Base-by-base conservation (phyloP, 2,888 invertebrate species). In the Lasius platythorax region DNA sequence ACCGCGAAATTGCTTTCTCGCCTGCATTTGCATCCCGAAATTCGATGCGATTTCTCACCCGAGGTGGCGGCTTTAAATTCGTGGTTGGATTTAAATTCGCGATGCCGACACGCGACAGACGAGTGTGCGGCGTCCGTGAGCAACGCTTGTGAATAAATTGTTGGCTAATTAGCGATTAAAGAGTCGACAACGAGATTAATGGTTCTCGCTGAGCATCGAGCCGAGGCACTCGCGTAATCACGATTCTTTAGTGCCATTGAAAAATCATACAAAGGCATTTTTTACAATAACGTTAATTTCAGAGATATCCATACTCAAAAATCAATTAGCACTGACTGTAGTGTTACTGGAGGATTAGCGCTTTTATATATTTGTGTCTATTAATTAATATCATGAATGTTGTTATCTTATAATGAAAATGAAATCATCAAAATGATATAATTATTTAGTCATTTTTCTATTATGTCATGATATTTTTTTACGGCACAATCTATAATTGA, bases 41-140 rank as follows among this genome's bases (percentile, higher is more conserved):
- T 68, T 73, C 76, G 64, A 64, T 76, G 68, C 66, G 50, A 66
- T 78, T 85, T 74, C 72, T 78, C 84, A 84, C 73, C 40, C 46
- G 43, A 56, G 61, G 58, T 23, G 23, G 28, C 43, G 37, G 37
- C 5, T 37, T 37, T 37, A 37, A 37, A 37, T 37, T 37, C 37
- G 37, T 5, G 37, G 37, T 37, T 37, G 37, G 37, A 50, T 68
- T 67, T 72, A 74, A 76, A 84, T 82, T 75, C 43, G 50, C 74
- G 23, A 43, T 43, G 9, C 53, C 70, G 33, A n/a, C 70, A 37
- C 30, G 70, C 78, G 70, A 79, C 58, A 70, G 78, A 53, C 28
- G 33, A 75, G 75, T 46, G 12, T 50, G 43, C 78, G 43, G 58
- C 78, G 43, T 33, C 3, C 58, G 79, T 23, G 43, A 46, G 33